Conservation (phyloP, 2,113 vertebrate species). For the Psammodynastes pulverulentus region DNA sequence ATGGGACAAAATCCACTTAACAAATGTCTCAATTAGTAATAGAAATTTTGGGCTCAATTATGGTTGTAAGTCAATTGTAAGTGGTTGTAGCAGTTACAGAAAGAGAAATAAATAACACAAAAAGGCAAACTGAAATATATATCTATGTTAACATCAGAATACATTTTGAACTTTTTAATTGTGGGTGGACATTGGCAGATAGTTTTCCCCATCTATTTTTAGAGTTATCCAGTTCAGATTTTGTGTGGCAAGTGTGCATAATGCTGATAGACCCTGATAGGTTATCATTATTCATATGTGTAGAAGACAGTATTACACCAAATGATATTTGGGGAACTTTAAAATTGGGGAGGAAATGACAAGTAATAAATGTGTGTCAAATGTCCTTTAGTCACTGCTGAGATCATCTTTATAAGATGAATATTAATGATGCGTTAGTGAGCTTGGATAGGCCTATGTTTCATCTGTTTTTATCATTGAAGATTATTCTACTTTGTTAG, state of each 20-base stretch:
- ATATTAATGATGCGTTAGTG: slow-evolving; percentile 44
- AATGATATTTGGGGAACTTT: neutral
- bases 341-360: neutral
- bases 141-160: neutral
- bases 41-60: neutral
- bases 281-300: neutral
- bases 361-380: neutral
- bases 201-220: neutral
- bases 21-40: neutral
- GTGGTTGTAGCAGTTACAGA: neutral
- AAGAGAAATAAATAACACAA: neutral
- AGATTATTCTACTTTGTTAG: slow-evolving; percentile 11
- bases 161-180: neutral
- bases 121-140: neutral
- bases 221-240: neutral
- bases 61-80: neutral
- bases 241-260: neutral
- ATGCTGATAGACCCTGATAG: neutral
- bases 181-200: neutral
- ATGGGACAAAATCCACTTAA: neutral
- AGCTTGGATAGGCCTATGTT: slow-evolving; percentile 29
- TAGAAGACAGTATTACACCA: neutral
- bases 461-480: slow-evolving; percentile 14
- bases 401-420: slow-evolving; percentile 22
- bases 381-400: neutral